Evolutionary conservation across 2,888 invertebrate genomes (phyloP), one percentile per base, ranked within the genome.

Genomic region (Steinernema scapterisci): DNA sequence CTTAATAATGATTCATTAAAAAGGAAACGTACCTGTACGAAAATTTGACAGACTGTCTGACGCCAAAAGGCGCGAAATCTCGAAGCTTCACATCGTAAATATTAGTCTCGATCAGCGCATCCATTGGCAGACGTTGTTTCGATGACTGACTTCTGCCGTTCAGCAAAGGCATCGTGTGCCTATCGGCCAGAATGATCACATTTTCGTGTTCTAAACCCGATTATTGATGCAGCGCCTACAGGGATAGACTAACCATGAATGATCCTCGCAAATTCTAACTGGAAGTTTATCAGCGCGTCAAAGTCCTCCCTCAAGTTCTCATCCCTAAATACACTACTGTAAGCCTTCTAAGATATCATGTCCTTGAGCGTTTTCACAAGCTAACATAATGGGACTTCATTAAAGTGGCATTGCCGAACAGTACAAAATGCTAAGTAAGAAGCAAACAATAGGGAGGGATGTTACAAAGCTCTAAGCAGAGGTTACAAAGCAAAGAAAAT

Each of bases 131-230:
- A 6, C 52, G 45, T 48, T 56, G 38, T 25, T 72, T 71, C 13
- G 31, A 43, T 79, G 23, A 23, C 23, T 76, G 74, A 44, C 72
- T 74, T 43, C 82, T 75, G 5, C 82, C 82, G 51, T 82, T 77
- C 56, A 81, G 48, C 45, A 75, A 83, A 11, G 82, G 82, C 72
- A 82, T 78, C 48, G 83, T 83, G 73, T 83, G 82, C n/a, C 77
- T 73, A 63, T 83, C 83, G 11, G 81, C 83, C 45, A 84, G 44
- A 11, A 83, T 56, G n/a, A 84, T 52, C 16, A 81, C 82, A 72
- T 83, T 83, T 71, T 83, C 83, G 52, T 77, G 78, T 73, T 82
- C 80, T 80, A 72, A 45, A 71, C 48, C 16, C 13, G 46, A 73
- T 11, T 7, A 1, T 25, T 27, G 0, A 23, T 6, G 0, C 9